Base-by-base conservation (phyloP, 1,140 invertebrate species). In the Charaxes varanes region DNA sequence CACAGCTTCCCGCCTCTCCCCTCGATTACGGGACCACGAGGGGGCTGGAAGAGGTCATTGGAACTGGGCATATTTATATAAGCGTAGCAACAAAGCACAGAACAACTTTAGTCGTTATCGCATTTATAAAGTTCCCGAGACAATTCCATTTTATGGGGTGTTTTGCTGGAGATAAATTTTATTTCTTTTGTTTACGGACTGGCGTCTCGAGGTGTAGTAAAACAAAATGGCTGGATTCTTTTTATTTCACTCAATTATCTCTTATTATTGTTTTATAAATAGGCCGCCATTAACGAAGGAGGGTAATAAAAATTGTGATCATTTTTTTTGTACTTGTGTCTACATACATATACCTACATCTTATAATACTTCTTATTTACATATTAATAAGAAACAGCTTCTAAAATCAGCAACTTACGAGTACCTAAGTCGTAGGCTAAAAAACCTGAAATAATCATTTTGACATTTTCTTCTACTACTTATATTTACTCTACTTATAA, bases 51-150 rank as follows among this genome's bases (percentile, higher is more conserved):
- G 32, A 53, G 78, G n/a, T 58, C 72, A 27, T 22, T 13, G 16
- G 21, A 27, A 17, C 52, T 82, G 65, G 78, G n/a, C 57, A 47
- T 60, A 62, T 79, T 79, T 78, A 82, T 72, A 60, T 78, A 74
- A 71, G 65, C 68, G 52, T 42, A 68, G 69, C 41, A 78, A 79
- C 74, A 82, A 73, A 79, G 74, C 72, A 53, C 55, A 47, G 74
- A 66, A 74, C 71, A 82, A 83, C 71, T 83, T 83, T 46, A 60
- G 76, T 62, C 76, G 76, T 83, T 83, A 83, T 83, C 79, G 73
- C 76, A 62, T 74, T 83, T 83, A 83, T 80, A 83, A 83, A 83
- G 62, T 79, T 70, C 69, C 69, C 66, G 68, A 76, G 76, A 77
- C 76, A 67, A 73, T 78, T 76, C 62, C 64, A 50, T 79, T 83